Conservation (phyloP, 2,888 invertebrate species). For the Lochmaea capreae region DNA sequence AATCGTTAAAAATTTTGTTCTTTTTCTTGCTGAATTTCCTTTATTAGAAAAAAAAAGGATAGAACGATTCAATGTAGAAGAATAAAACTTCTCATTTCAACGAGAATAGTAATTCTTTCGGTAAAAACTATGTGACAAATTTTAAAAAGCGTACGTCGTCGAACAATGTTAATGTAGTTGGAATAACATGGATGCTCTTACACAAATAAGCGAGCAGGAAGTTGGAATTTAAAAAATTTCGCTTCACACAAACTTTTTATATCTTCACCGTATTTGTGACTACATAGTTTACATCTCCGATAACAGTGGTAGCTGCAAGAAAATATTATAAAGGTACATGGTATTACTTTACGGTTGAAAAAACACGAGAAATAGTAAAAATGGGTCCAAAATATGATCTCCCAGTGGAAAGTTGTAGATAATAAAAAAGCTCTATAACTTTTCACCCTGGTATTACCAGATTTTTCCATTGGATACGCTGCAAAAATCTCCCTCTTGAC, state of each 20-base stretch:
- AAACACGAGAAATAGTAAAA: too few relatives aligned
- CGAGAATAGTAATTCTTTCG: neutral
- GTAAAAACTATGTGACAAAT: conserved; percentile 7
- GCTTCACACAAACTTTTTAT: conserved; percentile 29
- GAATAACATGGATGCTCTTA: conserved; percentile 6
- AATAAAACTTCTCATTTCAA: neutral
- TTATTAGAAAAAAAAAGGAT: too few relatives aligned
- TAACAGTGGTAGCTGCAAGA: neutral
- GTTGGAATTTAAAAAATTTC: conserved; percentile 14
- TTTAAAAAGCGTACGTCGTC: conserved; percentile 2
- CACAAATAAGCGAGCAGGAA: conserved; percentile 9
- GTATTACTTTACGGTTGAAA: too few relatives aligned
- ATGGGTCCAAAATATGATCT: too few relatives aligned
- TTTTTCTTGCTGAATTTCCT: too few relatives aligned
- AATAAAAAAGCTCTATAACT: too few relatives aligned
- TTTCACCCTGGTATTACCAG: too few relatives aligned
- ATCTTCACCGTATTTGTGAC: conserved; percentile 27
- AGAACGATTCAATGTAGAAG: neutral
- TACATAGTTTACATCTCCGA: neutral
- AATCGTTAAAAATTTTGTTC: too few relatives aligned
- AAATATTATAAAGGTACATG: neutral
- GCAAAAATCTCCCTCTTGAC: too few relatives aligned
- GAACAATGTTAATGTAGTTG: conserved; percentile 12
- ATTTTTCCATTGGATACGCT: too few relatives aligned
- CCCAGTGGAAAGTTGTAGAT: too few relatives aligned